A percentile compares a stretch with the other conserved stretches of the same genome.
phyloP scores from a whole-genome alignment of 2,888 invertebrate genomes.

The Scaptomyza cyrtandrae region DNA sequence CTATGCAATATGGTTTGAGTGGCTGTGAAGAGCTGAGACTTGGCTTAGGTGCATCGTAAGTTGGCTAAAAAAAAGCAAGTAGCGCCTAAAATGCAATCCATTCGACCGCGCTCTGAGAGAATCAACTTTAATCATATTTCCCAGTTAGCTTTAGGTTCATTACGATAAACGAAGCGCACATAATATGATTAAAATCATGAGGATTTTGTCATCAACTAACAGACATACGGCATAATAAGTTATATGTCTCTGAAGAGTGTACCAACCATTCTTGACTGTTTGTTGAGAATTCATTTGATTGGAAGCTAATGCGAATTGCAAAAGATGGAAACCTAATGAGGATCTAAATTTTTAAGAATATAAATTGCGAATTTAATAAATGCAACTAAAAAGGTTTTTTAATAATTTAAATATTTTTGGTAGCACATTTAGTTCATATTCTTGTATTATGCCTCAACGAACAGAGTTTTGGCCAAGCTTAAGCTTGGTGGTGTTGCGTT shows the following conservation, averaged over 20 bases:
- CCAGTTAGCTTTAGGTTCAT: conserved; percentile 31
- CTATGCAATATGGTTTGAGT: neutral
- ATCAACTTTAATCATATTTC: conserved; percentile 11
- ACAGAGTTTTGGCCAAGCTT: no score
- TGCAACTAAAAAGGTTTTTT: neutral
- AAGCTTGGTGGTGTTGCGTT: neutral
- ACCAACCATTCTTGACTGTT: no score
- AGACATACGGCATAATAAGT: neutral
- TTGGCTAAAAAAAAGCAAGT: conserved; percentile 21
- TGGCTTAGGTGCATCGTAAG: conserved; percentile 2
- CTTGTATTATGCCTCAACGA: neutral
- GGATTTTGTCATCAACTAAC: neutral
- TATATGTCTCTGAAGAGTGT: neutral
- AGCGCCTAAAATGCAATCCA: conserved; percentile 28
- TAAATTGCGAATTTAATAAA: neutral
- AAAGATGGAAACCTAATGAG: neutral
- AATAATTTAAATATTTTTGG: neutral
- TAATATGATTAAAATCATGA: conserved; percentile 4
- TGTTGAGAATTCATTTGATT: no score
- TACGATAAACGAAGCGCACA: neutral
- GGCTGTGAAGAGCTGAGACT: neutral
- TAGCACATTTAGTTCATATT: neutral
- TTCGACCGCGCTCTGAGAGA: conserved; percentile 16
- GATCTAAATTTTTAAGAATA: neutral
- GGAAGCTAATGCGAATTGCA: neutral